Conservation (phyloP, 2,797 vertebrate species). For the Sebastes itinus region DNA sequence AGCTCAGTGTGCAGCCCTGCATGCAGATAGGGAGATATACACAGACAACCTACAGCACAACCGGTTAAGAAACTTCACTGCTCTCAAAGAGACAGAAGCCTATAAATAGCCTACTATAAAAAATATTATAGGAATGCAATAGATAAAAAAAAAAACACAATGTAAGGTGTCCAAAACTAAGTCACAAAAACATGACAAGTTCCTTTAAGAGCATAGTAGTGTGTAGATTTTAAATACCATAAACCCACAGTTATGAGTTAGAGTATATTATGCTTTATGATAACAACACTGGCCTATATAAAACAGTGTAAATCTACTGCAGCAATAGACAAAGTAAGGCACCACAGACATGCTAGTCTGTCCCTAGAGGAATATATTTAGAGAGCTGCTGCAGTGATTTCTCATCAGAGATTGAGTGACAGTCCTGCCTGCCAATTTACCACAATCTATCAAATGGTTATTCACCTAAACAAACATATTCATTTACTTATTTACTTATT, state of each 20-base stretch:
- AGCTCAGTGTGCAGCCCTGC: background rate
- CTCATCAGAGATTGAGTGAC: constrained; percentile 37
- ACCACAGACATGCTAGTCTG: background rate
- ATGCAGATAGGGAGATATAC: background rate
- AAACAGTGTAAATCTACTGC: background rate
- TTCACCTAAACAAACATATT: constrained; percentile 9
- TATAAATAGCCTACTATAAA: background rate
- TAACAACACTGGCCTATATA: background rate
- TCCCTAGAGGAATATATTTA: constrained; percentile 9
- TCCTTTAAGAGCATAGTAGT: background rate
- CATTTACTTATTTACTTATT: constrained; percentile 56
- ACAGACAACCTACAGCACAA: background rate
- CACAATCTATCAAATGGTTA: constrained; percentile 8
- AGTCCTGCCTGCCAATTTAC: constrained; percentile 22
- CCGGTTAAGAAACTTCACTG: background rate
- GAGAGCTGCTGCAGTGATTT: constrained; percentile 29
- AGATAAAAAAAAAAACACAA: background rate
- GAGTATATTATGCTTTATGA: background rate
- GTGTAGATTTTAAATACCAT: background rate
- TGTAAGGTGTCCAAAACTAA: too few relatives aligned
- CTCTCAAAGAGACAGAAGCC: background rate
- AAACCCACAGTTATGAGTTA: accelerated
- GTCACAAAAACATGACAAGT: background rate
- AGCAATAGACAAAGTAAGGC: background rate
- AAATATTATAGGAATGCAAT: background rate